A percentile compares a stretch with the other conserved stretches of the same genome.
These are phyloP conservation scores for Monomorium pharaonis DNA, from an alignment of 1,140 invertebrate species.

Conservation along the genomic window DNA sequence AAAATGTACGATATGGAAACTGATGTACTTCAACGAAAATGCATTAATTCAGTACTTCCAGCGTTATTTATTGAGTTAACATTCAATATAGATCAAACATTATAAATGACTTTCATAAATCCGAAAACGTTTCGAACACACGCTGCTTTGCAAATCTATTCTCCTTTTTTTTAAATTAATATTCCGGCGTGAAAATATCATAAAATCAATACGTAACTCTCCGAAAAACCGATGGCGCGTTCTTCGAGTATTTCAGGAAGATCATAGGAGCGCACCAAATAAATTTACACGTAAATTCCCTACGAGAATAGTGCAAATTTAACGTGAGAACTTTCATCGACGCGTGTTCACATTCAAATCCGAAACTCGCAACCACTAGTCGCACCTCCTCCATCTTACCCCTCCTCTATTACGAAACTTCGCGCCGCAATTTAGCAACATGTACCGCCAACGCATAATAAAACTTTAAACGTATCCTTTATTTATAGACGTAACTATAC, in stretches of 20 bases:
- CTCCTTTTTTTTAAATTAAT: background rate
- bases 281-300: conserved; percentile 7
- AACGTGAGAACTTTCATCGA: conserved; percentile 8
- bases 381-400: background rate
- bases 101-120: background rate
- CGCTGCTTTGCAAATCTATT: background rate
- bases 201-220: background rate
- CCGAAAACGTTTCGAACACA: background rate
- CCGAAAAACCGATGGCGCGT: background rate
- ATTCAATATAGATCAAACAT: background rate
- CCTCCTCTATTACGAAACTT: conserved; percentile 20
- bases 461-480: conserved; percentile 17
- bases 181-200: background rate
- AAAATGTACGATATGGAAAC: background rate
- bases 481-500: background rate
- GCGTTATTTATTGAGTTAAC: background rate
- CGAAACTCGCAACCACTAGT: background rate
- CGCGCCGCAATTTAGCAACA: background rate
- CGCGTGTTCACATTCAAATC: background rate
- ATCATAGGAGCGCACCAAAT: background rate
- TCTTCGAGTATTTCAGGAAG: conserved; percentile 18
- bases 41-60: background rate
- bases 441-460: background rate
- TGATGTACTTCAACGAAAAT: background rate
- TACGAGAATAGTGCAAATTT: conserved; percentile 8